Conservation (phyloP, 2,113 vertebrate genomes). For the Lota lota region DNA sequence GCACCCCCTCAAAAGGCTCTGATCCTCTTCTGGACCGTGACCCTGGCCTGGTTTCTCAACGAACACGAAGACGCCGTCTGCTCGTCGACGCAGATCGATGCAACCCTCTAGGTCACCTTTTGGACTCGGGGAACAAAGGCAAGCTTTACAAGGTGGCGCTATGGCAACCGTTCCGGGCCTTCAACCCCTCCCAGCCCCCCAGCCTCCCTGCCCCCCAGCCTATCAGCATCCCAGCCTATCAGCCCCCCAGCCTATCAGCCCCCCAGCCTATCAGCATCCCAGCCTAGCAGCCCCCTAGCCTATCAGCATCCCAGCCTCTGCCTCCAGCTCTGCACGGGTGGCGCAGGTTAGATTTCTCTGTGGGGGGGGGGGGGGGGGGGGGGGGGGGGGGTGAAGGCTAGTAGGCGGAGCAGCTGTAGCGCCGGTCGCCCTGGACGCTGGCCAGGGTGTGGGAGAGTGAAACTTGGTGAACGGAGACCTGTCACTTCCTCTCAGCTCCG, state of each 20-base stretch:
- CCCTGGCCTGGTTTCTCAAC: too few relatives aligned
- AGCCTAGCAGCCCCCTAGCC: not conserved
- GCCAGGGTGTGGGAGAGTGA: conserved; percentile 46
- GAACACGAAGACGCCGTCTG: too few relatives aligned
- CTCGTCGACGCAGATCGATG: too few relatives aligned
- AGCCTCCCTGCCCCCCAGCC: conserved; percentile 22
- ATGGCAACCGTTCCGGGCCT: conserved; percentile 38
- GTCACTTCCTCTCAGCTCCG: conserved; percentile 65
- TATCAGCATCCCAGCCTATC: conserved; percentile 22
- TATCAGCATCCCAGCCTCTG: conserved; percentile 17
- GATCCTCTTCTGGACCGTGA: too few relatives aligned
- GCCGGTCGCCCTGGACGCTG: conserved; percentile 49
- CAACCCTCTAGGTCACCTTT: not conserved
- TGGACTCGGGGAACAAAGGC: not conserved
- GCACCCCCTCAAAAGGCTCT: too few relatives aligned
- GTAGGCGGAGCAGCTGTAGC: conserved; percentile 49
- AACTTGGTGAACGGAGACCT: conserved; percentile 54
- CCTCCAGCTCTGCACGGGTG: too few relatives aligned
- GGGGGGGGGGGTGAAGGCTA: not conserved
- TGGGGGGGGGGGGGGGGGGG: conserved; percentile 17
- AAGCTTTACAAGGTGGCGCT: conserved; percentile 37
- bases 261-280: conserved; percentile 6
- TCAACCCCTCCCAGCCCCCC: conserved; percentile 15
- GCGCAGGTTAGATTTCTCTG: conserved; percentile 43
- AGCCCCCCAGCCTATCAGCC: not conserved